phyloP scores from a whole-genome alignment of 2,888 invertebrate genomes.

The Mycalesis mineus region DNA sequence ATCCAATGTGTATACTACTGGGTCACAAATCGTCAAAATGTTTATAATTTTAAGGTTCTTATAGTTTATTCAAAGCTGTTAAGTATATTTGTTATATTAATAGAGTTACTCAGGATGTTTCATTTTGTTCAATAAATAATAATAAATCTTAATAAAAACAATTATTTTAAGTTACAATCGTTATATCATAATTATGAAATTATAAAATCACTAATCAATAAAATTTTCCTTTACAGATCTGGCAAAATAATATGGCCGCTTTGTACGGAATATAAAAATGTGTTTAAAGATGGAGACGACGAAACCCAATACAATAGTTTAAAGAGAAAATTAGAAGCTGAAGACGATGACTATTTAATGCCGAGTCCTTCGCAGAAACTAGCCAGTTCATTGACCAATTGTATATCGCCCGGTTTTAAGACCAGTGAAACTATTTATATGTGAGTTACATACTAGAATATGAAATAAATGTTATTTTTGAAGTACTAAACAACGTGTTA shows the following conservation, averaged over 20 bases:
- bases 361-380: constrained; percentile 54
- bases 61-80: no score
- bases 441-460: constrained; percentile 12
- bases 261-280: constrained; percentile 75
- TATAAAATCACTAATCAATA: no score
- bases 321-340: constrained; percentile 58
- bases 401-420: constrained; percentile 64
- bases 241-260: constrained; percentile 71
- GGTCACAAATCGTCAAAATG: no score
- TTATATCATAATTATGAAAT: no score
- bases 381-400: constrained; percentile 54
- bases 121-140: no score
- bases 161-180: no score
- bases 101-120: no score
- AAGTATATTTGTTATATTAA: no score
- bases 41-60: no score
- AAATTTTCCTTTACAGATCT: constrained; percentile 51
- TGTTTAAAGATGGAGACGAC: constrained; percentile 55
- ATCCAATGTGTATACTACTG: no score
- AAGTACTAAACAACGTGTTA: no score
- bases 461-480: background rate
- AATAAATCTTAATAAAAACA: no score
- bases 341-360: constrained; percentile 69
- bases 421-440: constrained; percentile 54
- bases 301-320: constrained; percentile 60